Base-by-base conservation (phyloP, 2,888 invertebrate genomes). In the Diadegma fenestrale region DNA sequence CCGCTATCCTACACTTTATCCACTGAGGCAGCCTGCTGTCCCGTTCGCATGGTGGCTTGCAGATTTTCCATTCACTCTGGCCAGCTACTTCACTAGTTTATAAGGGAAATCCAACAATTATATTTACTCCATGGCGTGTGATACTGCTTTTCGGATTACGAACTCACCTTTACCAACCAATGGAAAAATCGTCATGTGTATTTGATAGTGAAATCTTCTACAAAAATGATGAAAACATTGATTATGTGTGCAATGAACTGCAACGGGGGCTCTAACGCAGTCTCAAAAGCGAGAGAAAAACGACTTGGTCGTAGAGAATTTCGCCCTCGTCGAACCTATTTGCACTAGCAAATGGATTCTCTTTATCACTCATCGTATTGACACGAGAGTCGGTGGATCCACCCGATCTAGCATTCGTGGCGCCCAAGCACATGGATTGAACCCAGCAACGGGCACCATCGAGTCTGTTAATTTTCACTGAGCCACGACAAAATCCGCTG, bases 291-390 rank as follows among this genome's bases (percentile, higher is more conserved):
- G n/a, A 37, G 2, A 64, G 64, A 19, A 2, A 64, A 17, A 41
- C 7, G 41, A 37, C 33, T 43, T 73, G 51, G 45, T 76, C 69
- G 51, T 26, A n/a, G 12, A 45, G 19, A 33, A 79, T 51, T 61
- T 41, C 14, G 54, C 33, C 45, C 48, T 72, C 79, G 73, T 54
- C 33, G 63, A 54, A 78, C 68, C 80, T 73, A 78, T 64, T 63
- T 64, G 75, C 64, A 22, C 54, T 51, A 26, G 45, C 63, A 61
- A 68, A 85, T 75, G 48, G 76, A 82, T 76, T 76, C 71, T 72
- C 76, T 72, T 58, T 82, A 76, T 80, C 80, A 85, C 80, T 71
- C 72, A 71, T 72, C 58, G 85, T 85, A 80, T 85, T 85, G 85
- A 76, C 82, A 80, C 43, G 61, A 72, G 33, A 81, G 58, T 82